These are phyloP conservation scores for Cygnus atratus DNA, from an alignment of 2,113 vertebrate species.

Conservation along the genomic window DNA sequence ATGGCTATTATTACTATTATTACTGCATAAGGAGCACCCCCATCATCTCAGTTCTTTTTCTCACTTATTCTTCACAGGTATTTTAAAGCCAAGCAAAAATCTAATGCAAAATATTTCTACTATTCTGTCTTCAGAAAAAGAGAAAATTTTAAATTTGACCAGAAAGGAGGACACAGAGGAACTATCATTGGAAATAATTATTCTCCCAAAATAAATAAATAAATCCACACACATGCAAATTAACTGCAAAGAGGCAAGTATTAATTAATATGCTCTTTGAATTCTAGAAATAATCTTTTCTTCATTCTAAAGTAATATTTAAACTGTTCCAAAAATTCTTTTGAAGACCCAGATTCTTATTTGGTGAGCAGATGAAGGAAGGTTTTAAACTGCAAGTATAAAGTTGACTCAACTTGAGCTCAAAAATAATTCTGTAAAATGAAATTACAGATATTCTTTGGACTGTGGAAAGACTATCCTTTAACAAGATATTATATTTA, in stretches of 20 bases:
- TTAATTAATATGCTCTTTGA: background rate
- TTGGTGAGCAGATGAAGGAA: background rate
- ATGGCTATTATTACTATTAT: background rate
- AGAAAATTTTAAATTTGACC: background rate
- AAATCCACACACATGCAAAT: background rate
- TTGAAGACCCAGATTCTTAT: background rate
- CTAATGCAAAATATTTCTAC: background rate
- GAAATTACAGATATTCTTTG: background rate
- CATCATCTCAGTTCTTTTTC: background rate
- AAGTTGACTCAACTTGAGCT: background rate
- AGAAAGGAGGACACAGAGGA: background rate
- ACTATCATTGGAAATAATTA: slow-evolving; percentile 1
- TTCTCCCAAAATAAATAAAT: background rate
- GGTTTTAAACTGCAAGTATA: background rate
- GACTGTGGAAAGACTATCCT: background rate
- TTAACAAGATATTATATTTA: background rate
- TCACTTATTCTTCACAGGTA: background rate
- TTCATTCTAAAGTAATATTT: background rate
- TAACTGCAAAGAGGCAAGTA: background rate
- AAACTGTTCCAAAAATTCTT: background rate
- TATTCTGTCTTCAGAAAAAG: background rate
- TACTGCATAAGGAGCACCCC: background rate
- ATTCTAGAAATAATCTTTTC: background rate
- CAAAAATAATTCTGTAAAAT: background rate
- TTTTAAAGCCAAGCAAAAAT: background rate